Evolutionary conservation across 2,113 vertebrate genomes (phyloP).

Genomic region (Beaufortia kweichowensis): DNA sequence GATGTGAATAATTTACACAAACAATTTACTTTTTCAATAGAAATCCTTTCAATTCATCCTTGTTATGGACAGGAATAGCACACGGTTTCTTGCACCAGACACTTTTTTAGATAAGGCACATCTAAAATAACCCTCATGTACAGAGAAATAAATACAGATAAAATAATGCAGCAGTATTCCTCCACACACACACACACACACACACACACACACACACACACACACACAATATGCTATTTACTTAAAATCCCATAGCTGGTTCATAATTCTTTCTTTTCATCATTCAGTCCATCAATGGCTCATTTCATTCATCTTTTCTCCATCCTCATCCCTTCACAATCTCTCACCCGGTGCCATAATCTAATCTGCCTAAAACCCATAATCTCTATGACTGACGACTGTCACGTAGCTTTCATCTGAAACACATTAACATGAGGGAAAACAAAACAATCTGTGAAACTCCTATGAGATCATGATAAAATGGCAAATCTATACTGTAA

Average conservation of each 20-base stretch:
- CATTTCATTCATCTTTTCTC: constrained; percentile 34
- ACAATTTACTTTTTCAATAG: no score
- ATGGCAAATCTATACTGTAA: no score
- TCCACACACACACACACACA: constrained; percentile 12
- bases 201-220: constrained; percentile 32
- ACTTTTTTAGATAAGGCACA: no score
- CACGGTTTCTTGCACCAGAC: no score
- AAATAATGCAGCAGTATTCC: no score
- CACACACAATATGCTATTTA: neutral
- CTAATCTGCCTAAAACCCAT: constrained; percentile 39
- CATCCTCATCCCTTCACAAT: constrained; percentile 1
- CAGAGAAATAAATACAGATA: no score
- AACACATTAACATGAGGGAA: neutral
- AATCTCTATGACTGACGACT: constrained; percentile 42
- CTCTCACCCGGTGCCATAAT: constrained; percentile 35
- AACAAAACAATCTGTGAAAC: no score
- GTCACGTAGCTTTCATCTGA: constrained; percentile 34
- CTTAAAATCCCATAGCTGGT: neutral
- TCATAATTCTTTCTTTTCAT: constrained; percentile 1
- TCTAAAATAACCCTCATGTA: no score
- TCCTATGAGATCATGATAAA: neutral
- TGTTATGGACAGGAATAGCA: no score
- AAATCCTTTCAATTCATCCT: no score
- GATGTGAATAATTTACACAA: no score
- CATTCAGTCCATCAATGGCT: constrained; percentile 10